Conservation (phyloP, 1,140 invertebrate genomes). For the Trichonephila clavata region DNA sequence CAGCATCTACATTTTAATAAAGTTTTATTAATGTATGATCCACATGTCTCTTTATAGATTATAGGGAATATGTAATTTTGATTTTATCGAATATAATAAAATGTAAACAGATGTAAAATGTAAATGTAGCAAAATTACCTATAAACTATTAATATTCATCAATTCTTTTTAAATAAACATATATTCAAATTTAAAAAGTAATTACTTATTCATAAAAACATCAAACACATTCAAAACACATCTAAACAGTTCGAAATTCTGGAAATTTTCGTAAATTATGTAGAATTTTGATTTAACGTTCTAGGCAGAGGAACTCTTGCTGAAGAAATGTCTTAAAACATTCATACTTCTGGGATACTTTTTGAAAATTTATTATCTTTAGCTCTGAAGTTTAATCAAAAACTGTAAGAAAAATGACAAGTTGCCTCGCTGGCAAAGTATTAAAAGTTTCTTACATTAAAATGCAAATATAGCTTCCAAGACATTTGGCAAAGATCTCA, state of each 20-base stretch:
- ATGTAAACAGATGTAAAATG: too few species aligned
- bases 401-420: background rate
- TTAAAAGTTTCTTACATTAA: background rate
- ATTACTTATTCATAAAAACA: background rate
- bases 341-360: background rate
- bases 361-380: background rate
- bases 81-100: too few species aligned
- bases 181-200: background rate
- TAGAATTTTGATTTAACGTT: background rate
- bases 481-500: background rate
- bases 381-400: slow-evolving; percentile 30
- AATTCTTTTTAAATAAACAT: background rate
- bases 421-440: background rate
- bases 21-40: too few species aligned
- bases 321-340: background rate
- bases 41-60: too few species aligned
- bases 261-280: background rate
- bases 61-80: too few species aligned
- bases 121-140: background rate
- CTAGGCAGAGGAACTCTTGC: background rate
- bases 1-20: too few species aligned
- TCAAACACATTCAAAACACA: background rate
- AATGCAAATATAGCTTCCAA: slow-evolving; percentile 44
- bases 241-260: background rate
- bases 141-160: background rate